A percentile compares a stretch with the other conserved stretches of the same genome.
phyloP scores from a whole-genome alignment of 2,797 vertebrate genomes.

The Moxostoma hubbsi region DNA sequence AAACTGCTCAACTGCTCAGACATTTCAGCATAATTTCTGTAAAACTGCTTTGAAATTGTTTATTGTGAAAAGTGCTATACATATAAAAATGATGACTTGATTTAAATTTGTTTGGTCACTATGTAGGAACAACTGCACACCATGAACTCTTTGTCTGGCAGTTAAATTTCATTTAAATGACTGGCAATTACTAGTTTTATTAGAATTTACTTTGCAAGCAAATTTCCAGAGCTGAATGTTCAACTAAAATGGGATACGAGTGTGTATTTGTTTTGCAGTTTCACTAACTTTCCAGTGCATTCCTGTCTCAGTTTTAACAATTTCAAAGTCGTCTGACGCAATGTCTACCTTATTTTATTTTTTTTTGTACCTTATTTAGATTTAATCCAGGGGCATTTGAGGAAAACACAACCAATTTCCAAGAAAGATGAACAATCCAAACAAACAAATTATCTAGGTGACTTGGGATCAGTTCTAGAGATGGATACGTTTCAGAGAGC shows the following conservation, averaged over 20 bases:
- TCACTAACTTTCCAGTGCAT: neutral
- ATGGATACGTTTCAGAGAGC: conserved; percentile 21
- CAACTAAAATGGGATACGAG: too few relatives aligned
- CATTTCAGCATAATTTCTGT: too few relatives aligned
- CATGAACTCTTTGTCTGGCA: too few relatives aligned
- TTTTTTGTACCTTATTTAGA: conserved; percentile 63
- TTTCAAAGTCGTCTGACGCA: conserved; percentile 62
- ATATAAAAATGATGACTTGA: too few relatives aligned
- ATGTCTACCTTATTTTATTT: conserved; percentile 60
- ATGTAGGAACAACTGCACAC: too few relatives aligned
- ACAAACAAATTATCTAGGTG: conserved; percentile 70
- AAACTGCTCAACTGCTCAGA: too few relatives aligned
- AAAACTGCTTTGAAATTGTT: too few relatives aligned
- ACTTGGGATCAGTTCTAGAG: conserved; percentile 59
- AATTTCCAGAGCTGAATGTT: too few relatives aligned
- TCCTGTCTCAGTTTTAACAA: conserved; percentile 61
- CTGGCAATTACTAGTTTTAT: neutral
- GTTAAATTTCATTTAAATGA: neutral
- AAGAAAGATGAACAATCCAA: conserved; percentile 72
- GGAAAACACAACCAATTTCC: conserved; percentile 69
- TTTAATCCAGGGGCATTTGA: conserved; percentile 69
- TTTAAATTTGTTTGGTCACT: too few relatives aligned
- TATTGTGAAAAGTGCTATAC: too few relatives aligned
- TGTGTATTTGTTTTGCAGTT: neutral
- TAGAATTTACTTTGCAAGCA: neutral